Evolutionary conservation across 2,113 vertebrate species (phyloP).

Genomic region (Antidorcas marsupialis): DNA sequence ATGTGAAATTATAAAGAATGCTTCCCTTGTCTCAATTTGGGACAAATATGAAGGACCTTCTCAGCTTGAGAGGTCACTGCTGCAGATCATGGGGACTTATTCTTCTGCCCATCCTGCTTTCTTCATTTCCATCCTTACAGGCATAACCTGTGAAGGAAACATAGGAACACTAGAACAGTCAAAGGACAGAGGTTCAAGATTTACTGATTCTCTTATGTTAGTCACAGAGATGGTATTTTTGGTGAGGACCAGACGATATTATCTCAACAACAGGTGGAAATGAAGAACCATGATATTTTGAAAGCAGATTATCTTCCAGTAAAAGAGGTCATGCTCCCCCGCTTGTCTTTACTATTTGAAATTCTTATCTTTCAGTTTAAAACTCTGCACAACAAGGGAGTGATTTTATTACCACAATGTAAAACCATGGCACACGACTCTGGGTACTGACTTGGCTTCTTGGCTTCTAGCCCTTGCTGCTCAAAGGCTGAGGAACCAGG

Average conservation of each 20-base stretch:
- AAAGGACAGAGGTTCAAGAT: neutral
- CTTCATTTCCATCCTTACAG: neutral
- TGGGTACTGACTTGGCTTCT: neutral
- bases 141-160: neutral
- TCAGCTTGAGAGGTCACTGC: neutral
- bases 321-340: neutral
- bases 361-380: neutral
- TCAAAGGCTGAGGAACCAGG: neutral
- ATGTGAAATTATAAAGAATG: neutral
- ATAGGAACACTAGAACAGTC: neutral
- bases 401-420: neutral
- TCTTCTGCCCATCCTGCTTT: neutral
- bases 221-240: neutral
- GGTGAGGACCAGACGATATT: neutral
- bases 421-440: neutral
- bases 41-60: neutral
- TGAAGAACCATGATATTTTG: neutral
- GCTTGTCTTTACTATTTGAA: neutral
- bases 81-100: neutral
- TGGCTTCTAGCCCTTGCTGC: neutral
- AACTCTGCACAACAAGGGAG: neutral
- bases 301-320: neutral
- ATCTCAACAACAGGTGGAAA: neutral
- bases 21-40: neutral
- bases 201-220: neutral